Evolutionary conservation across 2,888 invertebrate genomes (phyloP), one percentile per base, ranked within the genome.

Genomic region (Zeuzera pyrina): DNA sequence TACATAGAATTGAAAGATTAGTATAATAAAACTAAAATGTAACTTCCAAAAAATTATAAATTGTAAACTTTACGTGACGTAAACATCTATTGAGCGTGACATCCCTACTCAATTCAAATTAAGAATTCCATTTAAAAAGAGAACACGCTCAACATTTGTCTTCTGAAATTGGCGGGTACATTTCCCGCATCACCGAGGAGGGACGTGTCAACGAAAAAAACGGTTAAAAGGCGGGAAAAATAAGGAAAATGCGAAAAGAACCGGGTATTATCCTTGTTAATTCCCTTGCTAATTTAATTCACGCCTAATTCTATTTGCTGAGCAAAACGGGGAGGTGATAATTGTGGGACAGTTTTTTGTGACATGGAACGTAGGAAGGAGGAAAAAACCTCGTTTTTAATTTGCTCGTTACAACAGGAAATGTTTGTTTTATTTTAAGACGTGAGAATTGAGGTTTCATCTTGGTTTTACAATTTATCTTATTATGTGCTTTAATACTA

Each of bases 211-310:
- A 52, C 49, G 52, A 50, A 70, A 71, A 68, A 69, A 48, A 49
- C 53, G 51, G 51, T 41, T 48, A 62, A 67, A 66, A 62, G 57
- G 51, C 56, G 60, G 53, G 44, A 63, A 68, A 76, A 72, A 68
- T 64, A 70, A 63, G 63, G 68, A 68, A 74, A 74, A 69, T 62
- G 57, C 45, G 60, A 59, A 63, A 57, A 52, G 58, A 66, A 64
- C 58, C 64, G 58, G 61, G 71, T 65, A 81, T 83, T 81, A 83
- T 81, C 79, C 81, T 69, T 78, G 81, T 77, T 83, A 83, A 81
- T 81, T 70, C 79, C 63, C 62, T 56, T 69, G 70, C 65, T 79
- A 81, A 83, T 83, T 78, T 76, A 79, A 81, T 83, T 81, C 74
- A 51, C 73, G 72, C 76, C 68, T 81, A 81, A 83, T 81, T 81